Evolutionary conservation across 2,888 invertebrate genomes (phyloP), one percentile per base, ranked within the genome.

Genomic region (Lissonota sp.): DNA sequence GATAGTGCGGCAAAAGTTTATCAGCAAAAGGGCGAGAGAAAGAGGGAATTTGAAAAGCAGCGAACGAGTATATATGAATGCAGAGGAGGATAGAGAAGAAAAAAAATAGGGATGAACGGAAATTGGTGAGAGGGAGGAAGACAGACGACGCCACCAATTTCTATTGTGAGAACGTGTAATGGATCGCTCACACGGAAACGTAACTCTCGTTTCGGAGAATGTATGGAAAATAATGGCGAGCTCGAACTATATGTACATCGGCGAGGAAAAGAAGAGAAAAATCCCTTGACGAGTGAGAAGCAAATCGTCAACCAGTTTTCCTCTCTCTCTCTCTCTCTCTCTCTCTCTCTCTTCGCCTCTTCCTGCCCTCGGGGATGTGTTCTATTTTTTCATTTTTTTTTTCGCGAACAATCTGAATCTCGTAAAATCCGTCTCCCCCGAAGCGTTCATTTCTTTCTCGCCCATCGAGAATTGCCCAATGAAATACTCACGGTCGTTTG

Each of bases 91-190:
- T 69, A 14, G 62, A 71, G 58, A 80, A 46, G 69, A 78, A 60
- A 55, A 75, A 51, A n/a, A n/a, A n/a, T 51, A 60, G 53, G 40
- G 72, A 51, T 40, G 58, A 63, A 26, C 26, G 26, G 26, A 26
- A 26, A 26, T 26, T 26, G 26, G 26, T 26, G 70, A 66, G 63
- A 76, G 42, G 46, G 51, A 75, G 71, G 51, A 78, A 82, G 78
- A 83, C 49, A 69, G 67, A 72, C 62, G 82, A 69, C 80, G 71
- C 76, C 83, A 84, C 84, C 80, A 86, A 85, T 83, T 77, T 83
- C 86, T 76, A 87, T 89, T 89, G 88, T 88, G 79, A 84, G 71
- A 75, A 64, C 80, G 70, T 84, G 87, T 88, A 89, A 89, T 89
- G 86, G 86, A 77, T 63, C 80, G 69, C 82, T 84, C 85, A 87